Base-by-base conservation (phyloP, 2,888 invertebrate species). In the Noctua janthe region DNA sequence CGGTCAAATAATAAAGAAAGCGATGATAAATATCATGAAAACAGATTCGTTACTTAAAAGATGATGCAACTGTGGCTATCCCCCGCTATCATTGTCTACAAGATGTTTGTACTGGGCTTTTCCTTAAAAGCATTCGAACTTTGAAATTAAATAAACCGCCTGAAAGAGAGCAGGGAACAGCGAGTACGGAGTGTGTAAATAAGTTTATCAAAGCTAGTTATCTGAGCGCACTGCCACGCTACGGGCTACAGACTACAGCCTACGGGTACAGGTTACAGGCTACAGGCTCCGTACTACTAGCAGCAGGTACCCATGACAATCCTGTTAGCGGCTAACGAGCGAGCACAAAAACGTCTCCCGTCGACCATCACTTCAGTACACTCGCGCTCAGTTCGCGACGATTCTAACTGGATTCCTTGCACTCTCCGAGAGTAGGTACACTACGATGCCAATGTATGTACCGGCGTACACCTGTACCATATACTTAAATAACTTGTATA, bases 281-380 rank as follows among this genome's bases (percentile, higher is more conserved):
- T 6, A 13, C 8, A 1, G 51, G 43, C 51, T 10, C 8, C 71
- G 20, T 17, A 23, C n/a, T 15, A 29, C 56, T 3, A 17, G 51
- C 35, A 35, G 20, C 47, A 43, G 10, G 35, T 7, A 29, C 74
- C 71, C 56, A 35, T 11, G 39, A 17, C 67, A 71, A 85, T 85
- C 82, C 81, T 39, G 39, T 85, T 78, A 17, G 71, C 59, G 43
- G 59, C 72, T 80, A 81, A 85, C 71, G 71, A 82, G 85, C 43
- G 66, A 59, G 51, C 80, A 71, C 70, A 29, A 66, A 66, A 51
- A 59, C 66, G 85, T 85, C 67, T 85, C 71, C 15, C 47, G 51
- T 20, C 80, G n/a, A 56, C 39, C 47, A 11, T 29, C 35, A 51
- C 23, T n/a, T 29, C 11, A 17, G 23, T 47, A 47, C 54, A 20